Evolutionary conservation across 2,888 invertebrate genomes (phyloP).

Genomic region (Drosophila aldrichi): DNA sequence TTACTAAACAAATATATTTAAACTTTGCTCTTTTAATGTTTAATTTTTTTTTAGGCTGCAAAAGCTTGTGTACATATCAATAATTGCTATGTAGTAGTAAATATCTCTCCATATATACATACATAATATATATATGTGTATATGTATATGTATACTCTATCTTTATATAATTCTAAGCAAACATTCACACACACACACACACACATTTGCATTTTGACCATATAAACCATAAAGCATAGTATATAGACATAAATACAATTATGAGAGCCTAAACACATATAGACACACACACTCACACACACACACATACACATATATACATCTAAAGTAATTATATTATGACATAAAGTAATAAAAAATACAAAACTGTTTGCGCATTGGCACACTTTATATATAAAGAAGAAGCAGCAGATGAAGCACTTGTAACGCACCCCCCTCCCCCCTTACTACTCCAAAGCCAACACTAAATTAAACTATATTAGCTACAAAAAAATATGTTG

Average conservation of each 20-base stretch:
- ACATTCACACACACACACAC: conserved; percentile 30
- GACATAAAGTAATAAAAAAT: conserved; percentile 25
- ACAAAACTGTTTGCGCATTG: conserved; percentile 25
- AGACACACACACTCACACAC: conserved; percentile 11
- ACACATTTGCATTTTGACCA: conserved; percentile 38
- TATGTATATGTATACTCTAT: conserved; percentile 24
- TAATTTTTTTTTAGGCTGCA: conserved; percentile 44
- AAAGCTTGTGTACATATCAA: conserved; percentile 72
- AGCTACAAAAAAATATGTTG: conserved; percentile 58
- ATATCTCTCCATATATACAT: conserved; percentile 29
- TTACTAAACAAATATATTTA: neutral
- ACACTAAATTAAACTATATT: conserved; percentile 35
- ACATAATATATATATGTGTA: conserved; percentile 9
- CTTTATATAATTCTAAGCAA: conserved; percentile 58
- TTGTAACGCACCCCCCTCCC: neutral
- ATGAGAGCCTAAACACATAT: conserved; percentile 49
- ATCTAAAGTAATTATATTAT: conserved; percentile 29
- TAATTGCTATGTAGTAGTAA: conserved; percentile 56
- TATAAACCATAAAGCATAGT: conserved; percentile 22
- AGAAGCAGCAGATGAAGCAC: conserved; percentile 5
- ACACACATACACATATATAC: conserved; percentile 19
- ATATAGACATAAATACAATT: conserved; percentile 50
- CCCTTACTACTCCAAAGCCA: conserved; percentile 32
- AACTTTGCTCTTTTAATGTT: neutral
- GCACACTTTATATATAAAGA: conserved; percentile 8